Evolutionary conservation across 2,113 vertebrate species (phyloP).

Genomic region (Glaucidium brasilianum): DNA sequence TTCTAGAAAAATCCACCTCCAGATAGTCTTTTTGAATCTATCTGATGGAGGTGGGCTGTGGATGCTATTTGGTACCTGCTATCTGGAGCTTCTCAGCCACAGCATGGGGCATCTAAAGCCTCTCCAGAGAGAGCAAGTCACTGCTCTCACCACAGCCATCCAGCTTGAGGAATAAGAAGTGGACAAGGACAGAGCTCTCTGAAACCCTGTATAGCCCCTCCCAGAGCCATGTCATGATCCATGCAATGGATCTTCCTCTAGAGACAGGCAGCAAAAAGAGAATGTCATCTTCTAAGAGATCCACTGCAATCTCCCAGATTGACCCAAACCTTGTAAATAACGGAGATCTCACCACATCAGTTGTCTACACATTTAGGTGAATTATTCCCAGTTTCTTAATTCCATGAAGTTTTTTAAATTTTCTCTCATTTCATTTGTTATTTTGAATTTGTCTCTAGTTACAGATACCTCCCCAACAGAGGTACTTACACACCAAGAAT

Average conservation of each 20-base stretch:
- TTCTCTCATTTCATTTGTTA: not conserved
- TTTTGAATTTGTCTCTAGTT: not conserved
- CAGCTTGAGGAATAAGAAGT: not conserved
- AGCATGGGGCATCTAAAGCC: accelerated
- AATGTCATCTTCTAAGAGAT: not conserved
- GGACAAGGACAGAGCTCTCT: not conserved
- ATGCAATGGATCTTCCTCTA: not conserved
- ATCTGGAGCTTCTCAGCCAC: not conserved
- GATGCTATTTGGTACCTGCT: not conserved
- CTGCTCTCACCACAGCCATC: not conserved
- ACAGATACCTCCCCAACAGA: not conserved
- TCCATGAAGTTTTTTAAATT: not conserved
- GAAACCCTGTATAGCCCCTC: not conserved
- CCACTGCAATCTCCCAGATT: not conserved
- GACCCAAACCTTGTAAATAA: not conserved
- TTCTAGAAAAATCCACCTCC: not conserved
- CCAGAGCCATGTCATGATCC: not conserved
- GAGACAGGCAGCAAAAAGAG: not conserved
- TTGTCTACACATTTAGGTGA: not conserved
- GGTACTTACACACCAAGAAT: not conserved
- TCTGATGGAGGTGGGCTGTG: not conserved
- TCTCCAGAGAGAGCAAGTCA: not conserved
- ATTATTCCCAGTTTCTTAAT: not conserved
- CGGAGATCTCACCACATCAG: not conserved
- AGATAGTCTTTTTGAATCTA: not conserved